These are phyloP conservation scores for Lycodopsis pacificus DNA, from an alignment of 2,797 vertebrate species.

Conservation along the genomic window DNA sequence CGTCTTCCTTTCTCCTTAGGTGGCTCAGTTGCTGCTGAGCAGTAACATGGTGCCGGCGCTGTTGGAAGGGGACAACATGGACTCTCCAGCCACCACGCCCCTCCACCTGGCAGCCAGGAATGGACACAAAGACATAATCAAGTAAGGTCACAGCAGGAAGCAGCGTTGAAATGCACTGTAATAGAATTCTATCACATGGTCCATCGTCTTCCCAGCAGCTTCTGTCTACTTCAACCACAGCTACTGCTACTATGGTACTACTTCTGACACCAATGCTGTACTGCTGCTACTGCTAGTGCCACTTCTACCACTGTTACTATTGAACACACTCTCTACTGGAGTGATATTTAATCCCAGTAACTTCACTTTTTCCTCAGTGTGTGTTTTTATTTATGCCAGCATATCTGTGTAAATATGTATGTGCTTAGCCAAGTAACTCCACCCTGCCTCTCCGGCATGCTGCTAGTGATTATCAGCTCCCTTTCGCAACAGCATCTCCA, in stretches of 20 bases:
- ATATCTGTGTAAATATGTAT: conserved; percentile 51
- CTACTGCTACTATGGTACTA: neutral
- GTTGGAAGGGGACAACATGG: conserved; percentile 88
- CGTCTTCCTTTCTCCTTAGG: conserved; percentile 75
- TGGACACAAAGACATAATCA: conserved; percentile 93
- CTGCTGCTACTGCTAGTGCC: neutral
- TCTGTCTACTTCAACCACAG: neutral
- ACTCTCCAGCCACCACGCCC: conserved; percentile 89
- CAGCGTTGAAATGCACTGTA: neutral
- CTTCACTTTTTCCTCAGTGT: neutral
- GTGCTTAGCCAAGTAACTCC: conserved; percentile 45
- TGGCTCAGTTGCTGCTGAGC: conserved; percentile 91
- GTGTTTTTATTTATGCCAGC: conserved; percentile 16
- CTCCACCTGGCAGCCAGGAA: conserved; percentile 94
- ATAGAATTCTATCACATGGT: neutral
- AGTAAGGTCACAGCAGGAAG: conserved; percentile 70
- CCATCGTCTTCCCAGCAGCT: neutral
- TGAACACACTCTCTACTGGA: neutral
- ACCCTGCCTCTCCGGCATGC: conserved; percentile 45
- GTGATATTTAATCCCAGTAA: conserved; percentile 11
- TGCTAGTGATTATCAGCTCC: conserved; percentile 42
- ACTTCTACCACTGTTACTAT: no score
- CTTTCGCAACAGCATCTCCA: conserved; percentile 25
- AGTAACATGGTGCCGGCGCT: conserved; percentile 91
- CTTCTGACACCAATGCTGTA: neutral